Percentiles rank a stretch among this genome's conserved stretches.
Conservation (phyloP, 2,888 invertebrate genomes). For the Mimachlamys varia region DNA sequence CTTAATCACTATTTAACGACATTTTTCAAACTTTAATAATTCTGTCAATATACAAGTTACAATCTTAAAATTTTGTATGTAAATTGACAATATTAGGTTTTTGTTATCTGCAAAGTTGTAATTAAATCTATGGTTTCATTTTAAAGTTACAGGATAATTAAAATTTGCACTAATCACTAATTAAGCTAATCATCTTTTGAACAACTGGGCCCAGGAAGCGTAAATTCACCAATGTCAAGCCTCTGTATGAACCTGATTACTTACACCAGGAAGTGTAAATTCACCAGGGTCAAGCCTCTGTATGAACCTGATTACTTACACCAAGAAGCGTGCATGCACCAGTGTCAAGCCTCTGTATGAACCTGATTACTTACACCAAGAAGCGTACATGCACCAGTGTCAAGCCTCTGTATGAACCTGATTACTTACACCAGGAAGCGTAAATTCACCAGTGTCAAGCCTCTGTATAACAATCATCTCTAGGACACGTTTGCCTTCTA, state of each 20-base stretch:
- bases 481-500: conserved; percentile 72
- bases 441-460: conserved; percentile 58
- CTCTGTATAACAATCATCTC: conserved; percentile 71
- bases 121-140: too few species aligned
- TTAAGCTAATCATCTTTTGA: too few species aligned
- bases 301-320: neutral
- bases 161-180: too few species aligned
- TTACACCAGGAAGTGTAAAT: neutral
- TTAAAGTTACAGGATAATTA: too few species aligned
- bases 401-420: neutral
- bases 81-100: too few species aligned
- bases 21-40: too few species aligned
- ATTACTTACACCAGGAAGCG: conserved; percentile 72
- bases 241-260: conserved; percentile 28
- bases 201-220: too few species aligned
- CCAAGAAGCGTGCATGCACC: neutral
- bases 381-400: neutral
- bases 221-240: conserved; percentile 44
- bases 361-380: neutral
- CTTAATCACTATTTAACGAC: too few species aligned
- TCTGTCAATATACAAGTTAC: too few species aligned
- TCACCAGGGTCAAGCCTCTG: conserved; percentile 47
- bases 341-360: conserved; percentile 46
- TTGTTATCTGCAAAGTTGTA: too few species aligned
- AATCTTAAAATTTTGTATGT: too few species aligned